phyloP scores from a whole-genome alignment of 2,888 invertebrate genomes.

The Resseliella maxima region DNA sequence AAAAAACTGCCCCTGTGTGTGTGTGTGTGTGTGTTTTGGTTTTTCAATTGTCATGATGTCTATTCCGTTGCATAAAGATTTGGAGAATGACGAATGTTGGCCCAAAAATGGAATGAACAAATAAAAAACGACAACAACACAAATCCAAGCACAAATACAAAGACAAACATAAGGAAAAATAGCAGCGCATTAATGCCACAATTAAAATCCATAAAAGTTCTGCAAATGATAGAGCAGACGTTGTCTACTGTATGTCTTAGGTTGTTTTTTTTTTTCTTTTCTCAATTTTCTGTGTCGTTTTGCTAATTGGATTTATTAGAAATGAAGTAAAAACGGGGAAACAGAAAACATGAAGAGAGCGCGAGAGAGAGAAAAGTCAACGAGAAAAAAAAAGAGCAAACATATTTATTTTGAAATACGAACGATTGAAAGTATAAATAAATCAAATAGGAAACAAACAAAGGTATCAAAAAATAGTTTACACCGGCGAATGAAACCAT shows the following conservation, averaged over 20 bases:
- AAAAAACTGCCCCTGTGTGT: too few species aligned
- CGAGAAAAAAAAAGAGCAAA: background rate
- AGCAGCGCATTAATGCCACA: constrained; percentile 3
- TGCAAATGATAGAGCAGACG: constrained; percentile 30
- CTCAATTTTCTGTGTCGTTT: background rate
- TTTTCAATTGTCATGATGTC: background rate
- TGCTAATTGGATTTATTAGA: constrained; percentile 45
- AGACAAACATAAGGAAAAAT: too few species aligned
- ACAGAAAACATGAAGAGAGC: background rate
- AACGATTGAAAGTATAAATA: background rate
- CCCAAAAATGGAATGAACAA: background rate
- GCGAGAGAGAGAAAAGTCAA: background rate
- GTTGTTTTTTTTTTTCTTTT: background rate
- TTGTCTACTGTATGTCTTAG: too few species aligned
- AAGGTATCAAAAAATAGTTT: constrained; percentile 3
- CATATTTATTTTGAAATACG: background rate
- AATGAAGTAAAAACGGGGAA: background rate
- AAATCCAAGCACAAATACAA: too few species aligned
- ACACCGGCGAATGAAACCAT: background rate
- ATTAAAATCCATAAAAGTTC: constrained; percentile 48
- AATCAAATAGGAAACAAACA: background rate
- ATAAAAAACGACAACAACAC: too few species aligned
- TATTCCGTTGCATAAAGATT: background rate
- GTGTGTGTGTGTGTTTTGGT: background rate
- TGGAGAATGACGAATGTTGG: background rate